Percentiles rank a stretch among this genome's conserved stretches.
phyloP scores from a whole-genome alignment of 2,797 vertebrate genomes.

The Chromis chromis region DNA sequence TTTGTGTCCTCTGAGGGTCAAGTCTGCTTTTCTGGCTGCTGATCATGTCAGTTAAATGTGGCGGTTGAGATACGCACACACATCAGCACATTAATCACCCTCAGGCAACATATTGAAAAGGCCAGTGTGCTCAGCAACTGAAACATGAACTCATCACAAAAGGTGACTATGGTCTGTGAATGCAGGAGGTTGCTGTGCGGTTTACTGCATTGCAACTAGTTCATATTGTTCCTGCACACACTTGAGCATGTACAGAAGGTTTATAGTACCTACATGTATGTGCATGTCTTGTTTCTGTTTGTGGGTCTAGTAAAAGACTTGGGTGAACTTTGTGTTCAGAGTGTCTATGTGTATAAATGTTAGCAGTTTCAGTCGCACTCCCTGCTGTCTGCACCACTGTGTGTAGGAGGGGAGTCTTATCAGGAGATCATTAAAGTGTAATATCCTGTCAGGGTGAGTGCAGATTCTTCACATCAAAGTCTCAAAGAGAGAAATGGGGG shows the following conservation, averaged over 20 bases:
- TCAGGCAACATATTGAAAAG: slow-evolving; percentile 14
- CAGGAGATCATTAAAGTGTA: slow-evolving; percentile 64
- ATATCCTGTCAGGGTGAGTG: slow-evolving; percentile 63
- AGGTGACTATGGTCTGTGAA: neutral
- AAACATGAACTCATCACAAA: slow-evolving; percentile 12
- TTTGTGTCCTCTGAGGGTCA: slow-evolving; percentile 43
- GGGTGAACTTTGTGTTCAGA: neutral
- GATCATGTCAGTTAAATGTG: slow-evolving; percentile 26
- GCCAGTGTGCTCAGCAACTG: neutral
- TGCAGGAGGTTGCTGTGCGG: neutral
- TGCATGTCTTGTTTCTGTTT: slow-evolving; percentile 1
- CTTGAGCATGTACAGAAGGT: neutral
- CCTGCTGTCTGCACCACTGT: slow-evolving; percentile 12
- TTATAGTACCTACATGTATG: neutral
- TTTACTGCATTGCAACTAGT: slow-evolving; percentile 1
- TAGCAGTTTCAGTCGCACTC: slow-evolving; percentile 22
- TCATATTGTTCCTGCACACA: neutral
- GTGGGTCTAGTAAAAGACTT: neutral
- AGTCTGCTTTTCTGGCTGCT: slow-evolving; percentile 15
- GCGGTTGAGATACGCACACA: slow-evolving; percentile 48
- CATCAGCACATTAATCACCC: slow-evolving; percentile 3
- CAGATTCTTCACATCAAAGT: slow-evolving; percentile 64
- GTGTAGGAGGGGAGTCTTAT: slow-evolving; percentile 30
- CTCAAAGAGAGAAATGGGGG: slow-evolving; percentile 17
- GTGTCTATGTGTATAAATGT: neutral